Conservation (phyloP, 2,113 vertebrate species). For the Lepidothrix coronata region DNA sequence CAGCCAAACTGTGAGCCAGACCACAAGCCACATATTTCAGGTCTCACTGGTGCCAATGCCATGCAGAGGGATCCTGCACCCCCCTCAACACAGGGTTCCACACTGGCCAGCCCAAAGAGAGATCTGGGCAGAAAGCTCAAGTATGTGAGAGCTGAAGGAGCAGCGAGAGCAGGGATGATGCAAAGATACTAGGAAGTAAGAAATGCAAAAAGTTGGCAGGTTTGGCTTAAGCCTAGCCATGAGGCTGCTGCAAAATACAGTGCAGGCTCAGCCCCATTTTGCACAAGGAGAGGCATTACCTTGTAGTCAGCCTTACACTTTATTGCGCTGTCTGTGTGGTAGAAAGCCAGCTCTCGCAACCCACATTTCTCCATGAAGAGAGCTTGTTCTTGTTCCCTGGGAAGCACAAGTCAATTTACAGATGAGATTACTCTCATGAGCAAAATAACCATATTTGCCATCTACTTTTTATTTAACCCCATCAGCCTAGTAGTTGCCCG, state of each 20-base stretch:
- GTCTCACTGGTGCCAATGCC: not conserved
- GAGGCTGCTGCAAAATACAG: not conserved
- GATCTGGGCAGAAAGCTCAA: not conserved
- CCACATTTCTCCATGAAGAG: not conserved
- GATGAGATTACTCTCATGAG: not conserved
- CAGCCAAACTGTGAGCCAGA: not conserved
- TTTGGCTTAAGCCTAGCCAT: not conserved
- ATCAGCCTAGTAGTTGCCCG: not conserved
- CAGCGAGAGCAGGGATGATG: rapidly evolving
- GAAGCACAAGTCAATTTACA: not conserved
- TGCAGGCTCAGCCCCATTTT: not conserved
- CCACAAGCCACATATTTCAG: rapidly evolving
- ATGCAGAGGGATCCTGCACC: not conserved
- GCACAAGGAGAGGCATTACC: not conserved
- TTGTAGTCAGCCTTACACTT: not conserved
- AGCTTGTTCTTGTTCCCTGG: not conserved
- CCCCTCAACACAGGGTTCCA: not conserved
- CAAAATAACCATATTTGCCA: not conserved
- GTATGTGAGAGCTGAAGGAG: not conserved
- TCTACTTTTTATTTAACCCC: not conserved
- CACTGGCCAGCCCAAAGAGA: not conserved
- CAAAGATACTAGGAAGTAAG: not conserved
- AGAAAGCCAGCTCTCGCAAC: not conserved
- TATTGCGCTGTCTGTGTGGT: rapidly evolving
- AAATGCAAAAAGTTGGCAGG: not conserved